These are phyloP conservation scores for Pachycephus smyrnensis DNA, from an alignment of 2,888 invertebrate genomes.

Conservation along the genomic window DNA sequence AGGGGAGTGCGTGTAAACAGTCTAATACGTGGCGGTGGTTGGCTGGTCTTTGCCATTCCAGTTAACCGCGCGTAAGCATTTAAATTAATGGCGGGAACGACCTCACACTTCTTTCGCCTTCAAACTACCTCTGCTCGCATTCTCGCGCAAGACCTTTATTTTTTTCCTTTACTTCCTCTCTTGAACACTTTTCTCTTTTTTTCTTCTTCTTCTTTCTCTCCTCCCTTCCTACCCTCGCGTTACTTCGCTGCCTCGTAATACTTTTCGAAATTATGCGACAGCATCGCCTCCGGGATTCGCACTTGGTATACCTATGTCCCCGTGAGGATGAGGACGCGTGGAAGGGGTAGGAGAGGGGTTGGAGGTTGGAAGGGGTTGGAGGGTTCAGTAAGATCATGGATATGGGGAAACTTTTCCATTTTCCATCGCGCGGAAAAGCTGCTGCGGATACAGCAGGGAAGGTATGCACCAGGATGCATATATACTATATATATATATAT, in stretches of 20 bases:
- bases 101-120: background rate
- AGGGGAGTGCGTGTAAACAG: background rate
- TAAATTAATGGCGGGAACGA: background rate
- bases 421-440: background rate
- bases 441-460: background rate
- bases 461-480: background rate
- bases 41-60: background rate
- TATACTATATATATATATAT: background rate
- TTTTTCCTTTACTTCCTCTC: background rate
- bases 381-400: background rate
- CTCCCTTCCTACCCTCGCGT: background rate
- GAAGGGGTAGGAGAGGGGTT: no score
- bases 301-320: background rate
- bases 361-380: background rate
- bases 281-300: background rate
- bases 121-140: background rate
- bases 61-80: background rate
- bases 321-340: background rate
- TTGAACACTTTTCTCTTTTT: background rate
- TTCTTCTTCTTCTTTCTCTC: background rate
- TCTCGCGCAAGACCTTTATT: background rate
- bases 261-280: background rate
- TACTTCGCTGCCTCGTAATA: background rate
- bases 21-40: background rate
- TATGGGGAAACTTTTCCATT: background rate